phyloP scores from a whole-genome alignment of 2,888 invertebrate species.

The Thera obeliscata region DNA sequence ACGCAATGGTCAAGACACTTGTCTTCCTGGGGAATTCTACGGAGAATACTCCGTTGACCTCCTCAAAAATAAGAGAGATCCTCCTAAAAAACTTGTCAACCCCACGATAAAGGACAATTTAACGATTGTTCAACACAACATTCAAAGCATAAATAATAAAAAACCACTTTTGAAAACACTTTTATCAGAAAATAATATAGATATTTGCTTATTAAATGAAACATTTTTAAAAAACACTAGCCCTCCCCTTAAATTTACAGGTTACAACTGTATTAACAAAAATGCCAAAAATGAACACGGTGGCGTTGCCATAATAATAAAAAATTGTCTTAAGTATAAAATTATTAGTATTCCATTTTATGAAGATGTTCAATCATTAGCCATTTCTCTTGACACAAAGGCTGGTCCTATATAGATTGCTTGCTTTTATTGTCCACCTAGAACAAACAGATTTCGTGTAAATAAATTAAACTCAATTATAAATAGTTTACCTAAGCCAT shows the following conservation, averaged over 20 bases:
- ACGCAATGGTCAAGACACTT: too few relatives aligned
- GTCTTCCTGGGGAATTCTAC: too few relatives aligned
- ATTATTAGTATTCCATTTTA: background rate
- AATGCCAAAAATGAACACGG: background rate
- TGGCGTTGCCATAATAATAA: background rate
- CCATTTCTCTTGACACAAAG: background rate
- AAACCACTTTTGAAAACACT: background rate
- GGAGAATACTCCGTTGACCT: too few relatives aligned
- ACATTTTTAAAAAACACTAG: background rate
- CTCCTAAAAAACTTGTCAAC: background rate
- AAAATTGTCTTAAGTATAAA: background rate
- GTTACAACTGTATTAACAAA: background rate
- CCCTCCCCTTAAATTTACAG: background rate
- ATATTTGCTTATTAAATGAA: background rate
- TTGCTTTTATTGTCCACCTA: slow-evolving; percentile 1
- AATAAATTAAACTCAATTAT: background rate
- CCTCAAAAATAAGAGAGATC: too few relatives aligned
- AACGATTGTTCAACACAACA: background rate
- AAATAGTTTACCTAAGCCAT: background rate
- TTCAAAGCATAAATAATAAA: background rate
- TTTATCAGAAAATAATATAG: background rate
- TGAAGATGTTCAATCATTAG: background rate
- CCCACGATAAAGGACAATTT: background rate
- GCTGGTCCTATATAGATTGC: background rate
- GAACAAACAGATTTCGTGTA: background rate